These are phyloP conservation scores for Azorinus chamasolen DNA, from an alignment of 2,888 invertebrate species.

Conservation along the genomic window DNA sequence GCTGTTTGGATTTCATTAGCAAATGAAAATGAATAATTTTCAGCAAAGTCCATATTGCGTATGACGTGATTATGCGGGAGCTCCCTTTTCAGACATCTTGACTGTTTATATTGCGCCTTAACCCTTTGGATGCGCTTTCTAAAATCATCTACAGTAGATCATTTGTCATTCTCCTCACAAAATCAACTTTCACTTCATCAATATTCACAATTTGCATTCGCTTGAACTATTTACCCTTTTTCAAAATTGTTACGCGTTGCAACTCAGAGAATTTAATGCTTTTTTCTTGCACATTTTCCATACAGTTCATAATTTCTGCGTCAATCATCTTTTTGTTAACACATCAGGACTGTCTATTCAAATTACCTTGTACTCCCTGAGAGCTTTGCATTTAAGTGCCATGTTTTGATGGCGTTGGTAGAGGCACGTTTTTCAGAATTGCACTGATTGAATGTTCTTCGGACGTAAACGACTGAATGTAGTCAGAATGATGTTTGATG, in stretches of 20 bases:
- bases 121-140: slow-evolving; percentile 26
- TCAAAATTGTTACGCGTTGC: slow-evolving; percentile 30
- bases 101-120: slow-evolving; percentile 29
- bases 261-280: slow-evolving; percentile 31
- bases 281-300: background rate
- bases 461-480: slow-evolving; percentile 35
- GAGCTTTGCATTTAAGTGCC: slow-evolving; percentile 43
- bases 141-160: slow-evolving; percentile 17
- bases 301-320: background rate
- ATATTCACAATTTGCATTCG: slow-evolving; percentile 30
- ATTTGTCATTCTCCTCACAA: slow-evolving; percentile 20
- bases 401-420: slow-evolving; percentile 49
- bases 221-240: slow-evolving; percentile 30
- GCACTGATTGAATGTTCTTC: slow-evolving; percentile 31
- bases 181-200: slow-evolving; percentile 27
- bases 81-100: slow-evolving; percentile 14
- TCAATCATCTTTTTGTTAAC: slow-evolving; percentile 2
- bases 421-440: slow-evolving; percentile 35
- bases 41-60: slow-evolving; percentile 44
- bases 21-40: slow-evolving; percentile 36
- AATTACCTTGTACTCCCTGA: background rate
- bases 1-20: slow-evolving; percentile 45
- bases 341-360: slow-evolving; percentile 20
- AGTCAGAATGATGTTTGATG: slow-evolving; percentile 19
- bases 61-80: slow-evolving; percentile 30